Conservation (phyloP, 1,140 invertebrate species). For the Dendrolimus kikuchii region DNA sequence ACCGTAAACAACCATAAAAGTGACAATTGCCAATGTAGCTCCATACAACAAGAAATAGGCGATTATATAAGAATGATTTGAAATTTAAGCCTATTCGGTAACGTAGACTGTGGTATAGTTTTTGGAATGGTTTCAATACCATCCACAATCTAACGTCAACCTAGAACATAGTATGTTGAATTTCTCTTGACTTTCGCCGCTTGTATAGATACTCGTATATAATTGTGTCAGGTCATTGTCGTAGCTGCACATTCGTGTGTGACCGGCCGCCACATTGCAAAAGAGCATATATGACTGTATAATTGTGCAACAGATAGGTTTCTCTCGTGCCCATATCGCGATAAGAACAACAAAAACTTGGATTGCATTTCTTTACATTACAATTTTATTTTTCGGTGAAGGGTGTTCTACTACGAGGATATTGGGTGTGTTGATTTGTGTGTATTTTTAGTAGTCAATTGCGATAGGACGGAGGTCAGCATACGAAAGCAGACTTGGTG, state of each 20-base stretch:
- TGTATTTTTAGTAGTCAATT: constrained; percentile 2
- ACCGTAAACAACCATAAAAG: too few relatives aligned
- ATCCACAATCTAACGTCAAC: too few relatives aligned
- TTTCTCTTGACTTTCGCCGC: constrained; percentile 47
- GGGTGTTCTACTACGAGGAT: neutral
- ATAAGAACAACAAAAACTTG: constrained; percentile 9
- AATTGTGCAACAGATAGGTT: too few relatives aligned
- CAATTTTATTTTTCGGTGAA: constrained; percentile 8
- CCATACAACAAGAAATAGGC: too few relatives aligned
- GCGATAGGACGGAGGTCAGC: constrained; percentile 34
- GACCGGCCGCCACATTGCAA: constrained; percentile 7
- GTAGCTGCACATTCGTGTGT: constrained; percentile 10
- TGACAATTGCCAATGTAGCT: too few relatives aligned
- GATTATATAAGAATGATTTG: too few relatives aligned
- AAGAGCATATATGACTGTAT: too few relatives aligned
- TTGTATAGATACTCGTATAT: constrained; percentile 23
- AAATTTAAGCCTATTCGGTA: too few relatives aligned
- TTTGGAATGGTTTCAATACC: too few relatives aligned
- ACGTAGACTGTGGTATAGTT: too few relatives aligned
- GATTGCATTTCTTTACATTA: constrained; percentile 18
- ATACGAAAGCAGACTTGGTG: constrained; percentile 25
- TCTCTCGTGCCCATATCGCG: too few relatives aligned
- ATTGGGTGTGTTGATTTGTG: neutral
- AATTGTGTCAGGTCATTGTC: constrained; percentile 23
- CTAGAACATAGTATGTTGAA: constrained; percentile 15